phyloP scores from a whole-genome alignment of 2,113 vertebrate genomes.

The Burhinus oedicnemus region DNA sequence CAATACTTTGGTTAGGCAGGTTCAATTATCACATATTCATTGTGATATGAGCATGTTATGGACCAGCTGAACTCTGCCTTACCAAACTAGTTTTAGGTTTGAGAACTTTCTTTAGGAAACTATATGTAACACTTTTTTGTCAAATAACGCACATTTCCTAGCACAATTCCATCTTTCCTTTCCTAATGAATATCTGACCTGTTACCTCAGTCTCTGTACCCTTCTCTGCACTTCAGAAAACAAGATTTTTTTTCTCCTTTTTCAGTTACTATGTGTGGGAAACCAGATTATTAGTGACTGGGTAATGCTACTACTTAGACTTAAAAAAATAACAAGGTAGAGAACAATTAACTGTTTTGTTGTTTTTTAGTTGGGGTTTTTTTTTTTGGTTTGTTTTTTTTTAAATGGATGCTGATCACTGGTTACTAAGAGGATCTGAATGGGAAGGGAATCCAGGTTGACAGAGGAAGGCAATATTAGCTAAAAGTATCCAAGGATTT shows the following conservation, averaged over 20 bases:
- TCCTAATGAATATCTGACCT: not conserved
- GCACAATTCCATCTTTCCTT: not conserved
- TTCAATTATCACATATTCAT: not conserved
- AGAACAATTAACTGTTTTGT: not conserved
- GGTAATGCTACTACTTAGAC: not conserved
- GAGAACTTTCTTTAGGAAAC: not conserved
- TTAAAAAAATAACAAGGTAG: not conserved
- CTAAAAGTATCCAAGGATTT: not conserved
- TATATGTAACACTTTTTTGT: not conserved
- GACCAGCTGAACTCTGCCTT: not conserved
- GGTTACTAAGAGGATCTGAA: not conserved
- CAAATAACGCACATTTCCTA: not conserved
- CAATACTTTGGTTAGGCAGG: not conserved
- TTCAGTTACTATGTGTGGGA: not conserved
- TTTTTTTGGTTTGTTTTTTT: not conserved
- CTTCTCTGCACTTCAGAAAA: not conserved
- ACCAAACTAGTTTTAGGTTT: not conserved
- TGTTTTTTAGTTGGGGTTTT: not conserved
- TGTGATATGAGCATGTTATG: not conserved
- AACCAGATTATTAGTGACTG: not conserved
- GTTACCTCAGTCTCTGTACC: not conserved
- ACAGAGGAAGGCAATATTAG: not conserved
- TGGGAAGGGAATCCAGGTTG: not conserved
- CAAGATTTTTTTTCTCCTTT: not conserved
- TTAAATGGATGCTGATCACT: not conserved